A percentile compares a stretch with the other conserved stretches of the same genome.
Conservation (phyloP, 2,113 vertebrate species). For the Meleagris gallopavo region DNA sequence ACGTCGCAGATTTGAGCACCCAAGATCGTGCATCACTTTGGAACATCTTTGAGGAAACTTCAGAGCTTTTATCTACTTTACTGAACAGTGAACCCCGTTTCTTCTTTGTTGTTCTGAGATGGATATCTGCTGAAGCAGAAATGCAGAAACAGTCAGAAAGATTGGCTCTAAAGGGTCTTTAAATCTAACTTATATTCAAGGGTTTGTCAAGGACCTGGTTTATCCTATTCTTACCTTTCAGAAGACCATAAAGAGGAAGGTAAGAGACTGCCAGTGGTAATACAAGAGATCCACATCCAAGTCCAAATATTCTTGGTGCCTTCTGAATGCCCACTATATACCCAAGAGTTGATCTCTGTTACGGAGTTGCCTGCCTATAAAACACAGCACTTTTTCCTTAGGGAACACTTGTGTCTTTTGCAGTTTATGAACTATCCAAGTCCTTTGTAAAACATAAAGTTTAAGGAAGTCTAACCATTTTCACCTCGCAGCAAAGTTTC, state of each 20-base stretch:
- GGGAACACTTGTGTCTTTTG: not conserved
- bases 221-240: not conserved
- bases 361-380: not conserved
- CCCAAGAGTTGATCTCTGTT: not conserved
- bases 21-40: not conserved
- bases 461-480: not conserved
- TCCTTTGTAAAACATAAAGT: not conserved
- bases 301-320: not conserved
- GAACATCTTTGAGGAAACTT: conserved; percentile 42
- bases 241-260: not conserved
- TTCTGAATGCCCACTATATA: not conserved
- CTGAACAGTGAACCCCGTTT: not conserved
- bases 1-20: not conserved
- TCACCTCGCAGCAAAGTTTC: not conserved
- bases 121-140: conserved; percentile 1
- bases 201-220: not conserved
- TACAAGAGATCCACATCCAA: not conserved
- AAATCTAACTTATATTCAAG: conserved; percentile 1
- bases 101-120: not conserved
- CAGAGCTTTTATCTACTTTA: not conserved
- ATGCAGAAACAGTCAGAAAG: conserved; percentile 8
- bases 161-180: not conserved
- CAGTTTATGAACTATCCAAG: not conserved
- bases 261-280: not conserved
- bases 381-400: not conserved